Evolutionary conservation across 2,797 vertebrate species (phyloP), one percentile per base, ranked within the genome.

Genomic region (Thamnophis elegans): DNA sequence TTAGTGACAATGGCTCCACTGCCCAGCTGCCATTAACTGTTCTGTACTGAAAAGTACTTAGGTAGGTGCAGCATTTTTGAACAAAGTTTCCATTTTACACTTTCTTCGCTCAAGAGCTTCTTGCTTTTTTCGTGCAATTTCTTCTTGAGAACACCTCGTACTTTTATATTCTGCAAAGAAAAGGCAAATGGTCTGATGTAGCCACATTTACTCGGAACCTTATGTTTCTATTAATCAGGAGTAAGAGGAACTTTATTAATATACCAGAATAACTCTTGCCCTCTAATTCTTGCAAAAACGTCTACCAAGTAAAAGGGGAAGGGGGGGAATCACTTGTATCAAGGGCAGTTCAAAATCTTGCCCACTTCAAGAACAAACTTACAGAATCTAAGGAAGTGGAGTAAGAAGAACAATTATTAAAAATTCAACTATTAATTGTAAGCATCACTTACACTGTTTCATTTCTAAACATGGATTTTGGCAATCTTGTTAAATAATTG

Each of bases 51-150:
- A 7, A 85, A 20, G 89, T 54, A 36, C 97, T 96, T 88, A 98
- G 42, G 95, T 96, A 2, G 96, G 97, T 68, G 95, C 89, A 91
- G 96, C 93, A 36, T 97, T 97, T 96, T 98, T 97, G 20, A 96
- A 91, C 55, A 92, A 47, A 2, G 97, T 96, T 92, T 98, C 98
- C 92, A 98, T 96, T 92, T 98, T 98, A 91, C 96, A 97, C 87
- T 98, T 98, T 94, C 98, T 98, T 96, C 98, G 97, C 90, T 98
- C 98, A 95, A 99, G 95, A 1, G 99, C 99, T 94, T 98, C 98
- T 95, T 98, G 98, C 90, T 98, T 99, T 96, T 99, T 99, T 91
- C 96, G 98, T 96, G 99, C 98, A 91, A 99, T 99, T 97, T 99
- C 98, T 73, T 98, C 98, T 32, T 98, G 98, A 32, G 99, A 98